These are phyloP conservation scores for Thalassarche chlororhynchos DNA, from an alignment of 2,113 vertebrate species.

Conservation along the genomic window DNA sequence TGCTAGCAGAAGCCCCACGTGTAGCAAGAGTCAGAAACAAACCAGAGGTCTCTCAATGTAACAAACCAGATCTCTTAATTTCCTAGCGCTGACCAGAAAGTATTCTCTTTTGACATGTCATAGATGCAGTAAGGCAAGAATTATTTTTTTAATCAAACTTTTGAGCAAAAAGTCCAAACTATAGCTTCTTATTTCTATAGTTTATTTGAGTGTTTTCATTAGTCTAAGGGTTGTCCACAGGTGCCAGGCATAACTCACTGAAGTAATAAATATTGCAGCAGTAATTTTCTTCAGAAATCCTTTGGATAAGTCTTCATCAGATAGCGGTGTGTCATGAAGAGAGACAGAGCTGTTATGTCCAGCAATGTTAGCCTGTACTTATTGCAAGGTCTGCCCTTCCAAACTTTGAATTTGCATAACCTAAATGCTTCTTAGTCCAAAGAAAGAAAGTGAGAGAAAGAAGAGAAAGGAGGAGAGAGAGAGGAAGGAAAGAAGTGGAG, in stretches of 20 bases:
- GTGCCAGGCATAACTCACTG: neutral
- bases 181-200: neutral
- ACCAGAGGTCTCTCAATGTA: neutral
- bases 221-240: neutral
- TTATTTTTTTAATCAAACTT: neutral
- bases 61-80: neutral
- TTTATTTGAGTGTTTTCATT: neutral
- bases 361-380: neutral
- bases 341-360: neutral
- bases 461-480: neutral
- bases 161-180: neutral
- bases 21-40: neutral
- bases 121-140: neutral
- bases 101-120: neutral
- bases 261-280: neutral
- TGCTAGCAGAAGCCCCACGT: neutral
- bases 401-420: neutral
- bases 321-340: neutral
- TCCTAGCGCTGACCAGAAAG: neutral
- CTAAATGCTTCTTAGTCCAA: neutral
- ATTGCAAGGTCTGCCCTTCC: neutral
- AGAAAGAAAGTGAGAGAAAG: neutral
- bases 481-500: neutral
- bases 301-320: neutral
- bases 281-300: neutral